Evolutionary conservation across 2,113 vertebrate genomes (phyloP), one percentile per base, ranked within the genome.

Genomic region (Capricornis sumatraensis): DNA sequence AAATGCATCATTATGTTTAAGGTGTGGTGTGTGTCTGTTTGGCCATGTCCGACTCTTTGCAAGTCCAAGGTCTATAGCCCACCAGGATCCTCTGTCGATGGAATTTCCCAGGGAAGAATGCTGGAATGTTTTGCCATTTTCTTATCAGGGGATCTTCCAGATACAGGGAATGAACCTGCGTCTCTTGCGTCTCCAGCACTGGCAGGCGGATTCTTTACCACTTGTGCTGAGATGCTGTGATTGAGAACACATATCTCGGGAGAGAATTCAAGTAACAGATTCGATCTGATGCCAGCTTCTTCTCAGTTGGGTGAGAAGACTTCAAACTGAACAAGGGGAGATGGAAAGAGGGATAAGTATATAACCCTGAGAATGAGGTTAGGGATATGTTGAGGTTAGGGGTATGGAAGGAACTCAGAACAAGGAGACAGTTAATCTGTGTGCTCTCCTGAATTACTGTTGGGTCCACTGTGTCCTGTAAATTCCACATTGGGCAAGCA

Each of bases 1-100:
- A 86, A 28, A 17, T 6, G 9, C 25, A 15, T 2, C 16, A 53
- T 16, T 36, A 11, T 27, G 6, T 33, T 67, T 27, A 7, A 43
- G 11, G 23, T 43, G 12, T 15, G 71, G 23, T 0, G 0, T 43
- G 12, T 76, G 40, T 76, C 36, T 76, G 11, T 15, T 43, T 0
- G 0, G 40, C 23, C 0, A 6, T 43, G 11, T 43, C 23, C 0
- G 0, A 43, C 71, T 76, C 71, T 74, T 43, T 76, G 40, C 40
- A 76, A 15, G 1, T 14, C 23, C 23, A 76, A 14, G 11, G 36
- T 25, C 71, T 43, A 12, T 43, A 76, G 23, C 12, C 71, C 40
- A 43, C 71, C 12, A 76, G 12, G 40, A 6, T 76, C 12, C 71
- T 76, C 71, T 76, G 23, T 27, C 6, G 0, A 14, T 15, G 40